These are phyloP conservation scores for Hirudinaria manillensis DNA, from an alignment of 2,888 invertebrate species.

Conservation along the genomic window DNA sequence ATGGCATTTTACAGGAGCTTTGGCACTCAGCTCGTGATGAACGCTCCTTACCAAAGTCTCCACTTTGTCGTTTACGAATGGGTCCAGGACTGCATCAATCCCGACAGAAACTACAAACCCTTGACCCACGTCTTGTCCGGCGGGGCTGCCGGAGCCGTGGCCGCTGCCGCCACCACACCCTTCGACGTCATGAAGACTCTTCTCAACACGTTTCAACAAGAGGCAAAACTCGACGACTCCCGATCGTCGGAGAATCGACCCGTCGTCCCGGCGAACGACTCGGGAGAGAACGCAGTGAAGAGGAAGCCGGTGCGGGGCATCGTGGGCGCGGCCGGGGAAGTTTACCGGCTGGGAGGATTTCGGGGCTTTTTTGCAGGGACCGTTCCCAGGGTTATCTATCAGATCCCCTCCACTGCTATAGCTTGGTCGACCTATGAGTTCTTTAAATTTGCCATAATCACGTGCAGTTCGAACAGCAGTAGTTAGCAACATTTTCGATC, in stretches of 20 bases:
- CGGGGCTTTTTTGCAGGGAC: conserved; percentile 63
- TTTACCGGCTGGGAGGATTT: conserved; percentile 72
- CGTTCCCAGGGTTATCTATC: conserved; percentile 78
- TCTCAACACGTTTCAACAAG: conserved; percentile 70
- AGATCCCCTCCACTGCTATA: conserved; percentile 96
- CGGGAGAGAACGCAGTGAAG: conserved; percentile 35
- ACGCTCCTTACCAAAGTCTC: conserved; percentile 83
- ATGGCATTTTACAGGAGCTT: conserved; percentile 82
- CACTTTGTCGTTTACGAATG: conserved; percentile 54
- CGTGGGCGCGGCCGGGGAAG: conserved; percentile 68
- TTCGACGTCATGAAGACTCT: conserved; percentile 93
- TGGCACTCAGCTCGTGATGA: conserved; percentile 73
- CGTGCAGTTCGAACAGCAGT: background rate
- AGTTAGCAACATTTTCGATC: background rate
- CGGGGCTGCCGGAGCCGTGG: conserved; percentile 76
- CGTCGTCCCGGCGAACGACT: conserved; percentile 26
- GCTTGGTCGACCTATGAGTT: conserved; percentile 98
- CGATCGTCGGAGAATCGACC: too few species aligned
- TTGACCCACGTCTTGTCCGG: conserved; percentile 79
- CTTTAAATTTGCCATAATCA: conserved; percentile 62
- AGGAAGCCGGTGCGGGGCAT: conserved; percentile 65
- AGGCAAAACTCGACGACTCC: background rate
- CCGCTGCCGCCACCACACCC: conserved; percentile 89
- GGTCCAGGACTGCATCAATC: conserved; percentile 59
- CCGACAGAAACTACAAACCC: conserved; percentile 78